phyloP scores from a whole-genome alignment of 2,113 vertebrate genomes.

The Perognathus longimembris region DNA sequence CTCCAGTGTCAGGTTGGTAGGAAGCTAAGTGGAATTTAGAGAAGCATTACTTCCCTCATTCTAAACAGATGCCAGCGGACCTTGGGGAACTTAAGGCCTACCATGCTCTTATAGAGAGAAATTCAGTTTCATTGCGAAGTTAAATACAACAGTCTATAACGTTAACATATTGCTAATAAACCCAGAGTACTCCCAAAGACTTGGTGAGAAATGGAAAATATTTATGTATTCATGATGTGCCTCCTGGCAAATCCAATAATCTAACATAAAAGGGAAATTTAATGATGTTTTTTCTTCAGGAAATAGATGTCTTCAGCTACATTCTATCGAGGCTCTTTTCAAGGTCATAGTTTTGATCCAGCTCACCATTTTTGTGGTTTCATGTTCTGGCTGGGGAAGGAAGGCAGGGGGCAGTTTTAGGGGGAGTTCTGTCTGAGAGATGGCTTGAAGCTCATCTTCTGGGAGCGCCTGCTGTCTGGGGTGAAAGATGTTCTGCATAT shows the following conservation, averaged over 20 bases:
- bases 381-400: background rate
- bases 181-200: background rate
- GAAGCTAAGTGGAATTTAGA: background rate
- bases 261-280: conserved; percentile 57
- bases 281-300: conserved; percentile 28
- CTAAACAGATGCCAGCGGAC: background rate
- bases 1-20: background rate
- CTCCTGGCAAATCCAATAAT: conserved; percentile 50
- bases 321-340: conserved; percentile 23
- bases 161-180: background rate
- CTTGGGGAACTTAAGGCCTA: background rate
- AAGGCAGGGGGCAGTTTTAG: background rate
- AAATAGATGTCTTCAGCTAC: background rate
- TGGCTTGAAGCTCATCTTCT: background rate
- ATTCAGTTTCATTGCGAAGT: background rate
- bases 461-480: background rate
- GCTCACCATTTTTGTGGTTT: background rate
- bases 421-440: background rate
- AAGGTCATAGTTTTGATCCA: background rate
- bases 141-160: background rate
- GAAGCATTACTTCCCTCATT: background rate
- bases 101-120: background rate
- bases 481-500: background rate
- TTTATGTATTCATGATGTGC: conserved; percentile 21
- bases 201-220: conserved; percentile 40